Evolutionary conservation across 2,797 vertebrate genomes (phyloP), one percentile per base, ranked within the genome.

Genomic region (Molossus alvarezi): DNA sequence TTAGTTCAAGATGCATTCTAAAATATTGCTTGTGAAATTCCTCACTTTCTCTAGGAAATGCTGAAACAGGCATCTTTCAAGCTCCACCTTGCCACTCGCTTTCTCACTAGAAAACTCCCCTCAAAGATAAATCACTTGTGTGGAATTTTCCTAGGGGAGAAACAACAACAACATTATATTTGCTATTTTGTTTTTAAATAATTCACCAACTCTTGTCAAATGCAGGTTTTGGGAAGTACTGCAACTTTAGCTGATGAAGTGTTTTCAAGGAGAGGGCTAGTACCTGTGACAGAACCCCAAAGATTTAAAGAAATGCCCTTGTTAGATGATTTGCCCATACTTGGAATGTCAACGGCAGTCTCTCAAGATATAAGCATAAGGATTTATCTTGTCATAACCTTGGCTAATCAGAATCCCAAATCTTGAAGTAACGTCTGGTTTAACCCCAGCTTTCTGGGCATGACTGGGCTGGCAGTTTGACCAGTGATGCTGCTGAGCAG

Each of bases 1-100:
- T 86, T 94, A 95, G 96, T 86, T 90, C 18, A 96, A 95, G 81
- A 67, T 75, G 1, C 3, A 81, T 83, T 23, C 15, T 90, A 45
- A 95, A 97, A 89, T 92, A 79, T 55, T 33, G 64, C 7, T 80
- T 21, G 5, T 86, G 72, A 95, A 96, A 85, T 14, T 3, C 45
- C 71, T 14, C 85, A 33, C 41, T 73, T 95, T 93, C 25, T 79
- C 48, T 27, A 79, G 55, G 62, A 97, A 89, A 71, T 90, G 80
- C 25, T 89, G 95, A 96, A 20, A 33, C 4, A 33, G 21, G 69
- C 15, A 84, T 95, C 60, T 93, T 69, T 67, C 48, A 84, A 1
- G n/a, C 48, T 51, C 29, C 8, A 25, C 48, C 13, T 33, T 7
- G 4, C 13, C 48, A 37, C 64, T 10, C 4, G 1, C 67, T 14